phyloP scores from a whole-genome alignment of 35 echinoderm and acorn worm genomes.

The Stichopus chloronotus region DNA sequence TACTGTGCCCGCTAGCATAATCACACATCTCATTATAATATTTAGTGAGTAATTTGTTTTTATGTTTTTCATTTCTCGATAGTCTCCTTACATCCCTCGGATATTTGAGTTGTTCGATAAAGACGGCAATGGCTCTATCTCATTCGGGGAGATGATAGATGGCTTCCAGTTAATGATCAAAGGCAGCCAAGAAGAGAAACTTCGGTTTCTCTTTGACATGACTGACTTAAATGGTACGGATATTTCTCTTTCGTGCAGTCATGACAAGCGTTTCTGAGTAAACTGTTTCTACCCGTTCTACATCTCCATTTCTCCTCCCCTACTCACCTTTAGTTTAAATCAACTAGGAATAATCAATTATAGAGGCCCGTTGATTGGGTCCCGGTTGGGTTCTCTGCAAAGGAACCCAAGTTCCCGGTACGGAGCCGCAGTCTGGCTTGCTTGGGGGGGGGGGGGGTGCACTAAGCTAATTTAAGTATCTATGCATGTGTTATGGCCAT shows the following conservation, averaged over 20 bases:
- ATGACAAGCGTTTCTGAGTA: neutral
- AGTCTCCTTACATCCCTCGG: constrained; percentile 43
- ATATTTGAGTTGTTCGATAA: constrained; percentile 43
- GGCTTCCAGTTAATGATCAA: constrained; percentile 33
- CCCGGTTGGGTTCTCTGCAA: too few species aligned
- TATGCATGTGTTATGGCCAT: too few species aligned
- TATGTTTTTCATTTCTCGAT: neutral
- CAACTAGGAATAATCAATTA: neutral
- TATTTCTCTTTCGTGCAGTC: neutral
- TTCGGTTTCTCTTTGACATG: constrained; percentile 22
- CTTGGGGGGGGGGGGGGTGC: too few species aligned
- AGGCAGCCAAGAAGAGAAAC: constrained; percentile 7
- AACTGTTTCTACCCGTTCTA: neutral
- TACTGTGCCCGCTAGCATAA: too few species aligned
- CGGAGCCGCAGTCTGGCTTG: too few species aligned
- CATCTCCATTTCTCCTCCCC: neutral
- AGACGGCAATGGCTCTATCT: constrained; percentile 15
- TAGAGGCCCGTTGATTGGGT: neutral
- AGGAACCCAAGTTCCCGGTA: too few species aligned
- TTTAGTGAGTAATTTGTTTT: too few species aligned
- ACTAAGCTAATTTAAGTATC: too few species aligned
- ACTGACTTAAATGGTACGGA: constrained; percentile 11
- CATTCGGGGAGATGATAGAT: constrained; percentile 27
- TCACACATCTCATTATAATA: too few species aligned
- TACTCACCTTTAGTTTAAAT: neutral